phyloP scores from a whole-genome alignment of 2,113 vertebrate genomes.

The Tricholaema leucomelas region DNA sequence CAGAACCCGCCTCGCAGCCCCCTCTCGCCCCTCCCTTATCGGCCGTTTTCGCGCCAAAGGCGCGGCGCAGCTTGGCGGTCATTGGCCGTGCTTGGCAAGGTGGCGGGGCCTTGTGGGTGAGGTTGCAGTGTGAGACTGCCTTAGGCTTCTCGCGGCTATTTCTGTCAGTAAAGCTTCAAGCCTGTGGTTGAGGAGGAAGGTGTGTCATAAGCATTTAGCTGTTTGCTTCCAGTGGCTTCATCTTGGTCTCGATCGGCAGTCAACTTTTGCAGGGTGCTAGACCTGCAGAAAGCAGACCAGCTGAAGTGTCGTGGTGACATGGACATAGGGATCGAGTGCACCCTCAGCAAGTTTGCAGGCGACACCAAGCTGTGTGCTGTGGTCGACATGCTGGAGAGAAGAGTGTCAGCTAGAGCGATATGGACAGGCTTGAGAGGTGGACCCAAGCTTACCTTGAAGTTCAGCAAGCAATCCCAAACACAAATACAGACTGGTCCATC shows the following conservation, averaged over 20 bases:
- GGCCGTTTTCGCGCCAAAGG: constrained; percentile 73
- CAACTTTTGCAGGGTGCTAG: background rate
- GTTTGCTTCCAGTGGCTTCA: background rate
- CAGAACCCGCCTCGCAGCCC: background rate
- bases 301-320: background rate
- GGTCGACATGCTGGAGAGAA: background rate
- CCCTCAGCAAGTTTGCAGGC: background rate
- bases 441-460: background rate
- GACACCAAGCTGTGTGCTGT: background rate
- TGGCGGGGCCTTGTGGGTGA: too few species aligned
- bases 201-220: accelerated
- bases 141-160: background rate
- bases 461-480: background rate
- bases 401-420: background rate
- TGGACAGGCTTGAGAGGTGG: background rate
- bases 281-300: background rate
- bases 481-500: background rate
- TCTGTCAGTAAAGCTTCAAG: too few species aligned
- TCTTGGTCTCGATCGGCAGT: background rate
- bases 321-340: background rate
- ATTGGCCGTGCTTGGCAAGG: too few species aligned
- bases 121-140: too few species aligned
- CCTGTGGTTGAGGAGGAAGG: background rate
- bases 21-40: background rate
- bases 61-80: accelerated